phyloP scores from a whole-genome alignment of 2,888 invertebrate species.

The Drosophila nigricruria region DNA sequence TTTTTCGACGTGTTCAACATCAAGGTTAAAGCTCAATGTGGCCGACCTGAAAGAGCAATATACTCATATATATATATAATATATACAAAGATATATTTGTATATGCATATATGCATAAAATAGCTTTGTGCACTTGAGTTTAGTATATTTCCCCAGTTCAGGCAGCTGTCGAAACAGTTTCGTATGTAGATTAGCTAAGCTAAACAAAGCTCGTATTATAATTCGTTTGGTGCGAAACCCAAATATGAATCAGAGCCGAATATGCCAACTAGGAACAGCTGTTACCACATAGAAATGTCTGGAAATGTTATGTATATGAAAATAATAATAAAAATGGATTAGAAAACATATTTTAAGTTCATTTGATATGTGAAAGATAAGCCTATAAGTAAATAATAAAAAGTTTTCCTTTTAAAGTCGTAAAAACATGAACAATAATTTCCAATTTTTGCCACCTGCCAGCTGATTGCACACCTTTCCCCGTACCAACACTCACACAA shows the following conservation, averaged over 20 bases:
- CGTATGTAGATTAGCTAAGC: slow-evolving; percentile 36
- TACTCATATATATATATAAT: background rate
- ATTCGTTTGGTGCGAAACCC: slow-evolving; percentile 30
- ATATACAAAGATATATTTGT: background rate
- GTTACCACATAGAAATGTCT: slow-evolving; percentile 24
- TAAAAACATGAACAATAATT: background rate
- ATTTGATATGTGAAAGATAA: slow-evolving; percentile 4
- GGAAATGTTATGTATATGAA: slow-evolving; percentile 4
- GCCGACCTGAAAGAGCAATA: slow-evolving; percentile 33
- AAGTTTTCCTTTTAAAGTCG: background rate
- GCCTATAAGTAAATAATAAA: background rate
- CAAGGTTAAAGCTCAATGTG: slow-evolving; percentile 55
- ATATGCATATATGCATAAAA: slow-evolving; percentile 1
- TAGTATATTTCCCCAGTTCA: slow-evolving; percentile 8
- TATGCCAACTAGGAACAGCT: slow-evolving; percentile 38
- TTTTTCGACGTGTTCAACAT: slow-evolving; percentile 26
- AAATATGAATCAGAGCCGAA: slow-evolving; percentile 45
- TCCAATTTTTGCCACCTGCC: slow-evolving; percentile 2
- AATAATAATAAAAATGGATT: slow-evolving; percentile 4
- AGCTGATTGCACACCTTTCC: background rate
- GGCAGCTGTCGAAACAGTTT: slow-evolving; percentile 29
- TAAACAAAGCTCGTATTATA: slow-evolving; percentile 17
- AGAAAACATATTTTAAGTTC: slow-evolving; percentile 2
- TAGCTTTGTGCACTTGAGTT: slow-evolving; percentile 16
- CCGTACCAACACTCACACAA: background rate